Base-by-base conservation (phyloP, 2,797 vertebrate genomes). In the Melanotaenia pygmaea region DNA sequence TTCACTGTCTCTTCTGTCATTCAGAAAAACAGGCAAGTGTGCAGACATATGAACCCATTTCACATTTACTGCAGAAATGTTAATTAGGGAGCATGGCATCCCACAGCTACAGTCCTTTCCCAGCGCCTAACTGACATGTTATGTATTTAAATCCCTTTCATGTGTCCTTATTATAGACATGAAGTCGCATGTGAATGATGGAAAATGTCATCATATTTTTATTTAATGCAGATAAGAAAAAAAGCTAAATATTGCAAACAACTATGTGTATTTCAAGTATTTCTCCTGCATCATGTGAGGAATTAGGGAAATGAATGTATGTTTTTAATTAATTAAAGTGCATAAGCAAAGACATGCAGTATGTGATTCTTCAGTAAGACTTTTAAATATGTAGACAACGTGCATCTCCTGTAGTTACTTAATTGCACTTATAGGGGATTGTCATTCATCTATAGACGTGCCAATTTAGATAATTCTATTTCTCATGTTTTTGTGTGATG, bases 1-100 rank as follows among this genome's bases (percentile, higher is more conserved):
- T 94, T 94, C 91, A 85, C 89, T 85, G 89, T 89, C 91, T 91
- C 77, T 89, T 88, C 92, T 92, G 93, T 93, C 93, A 93, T 93
- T 92, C 91, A 89, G 89, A 87, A 89, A 92, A 91, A 89, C 82
- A 80, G 90, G 89, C 87, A 75, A 86, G 82, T 82, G 89, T 85
- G 82, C 85, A 89, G 88, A 90, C 91, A 82, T 67, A 81, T 92
- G 89, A 93, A 93, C 93, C 84, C 90, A 84, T 89, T 89, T 86
- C 88, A 86, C 91, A 92, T 92, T 90, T 82, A 85, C 88, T 82
- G 90, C 86, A 90, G 85, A 88, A 93, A 93, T 93, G 91, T 93
- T 94, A 93, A 94, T 94, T 93, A 92, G 89, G 76, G 92, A 87
- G 87, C 89, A 70, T 74, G 91, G 90, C 92, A 77, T 91, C 90